Evolutionary conservation across 2,888 invertebrate genomes (phyloP).

Genomic region (Abrostola tripartita): DNA sequence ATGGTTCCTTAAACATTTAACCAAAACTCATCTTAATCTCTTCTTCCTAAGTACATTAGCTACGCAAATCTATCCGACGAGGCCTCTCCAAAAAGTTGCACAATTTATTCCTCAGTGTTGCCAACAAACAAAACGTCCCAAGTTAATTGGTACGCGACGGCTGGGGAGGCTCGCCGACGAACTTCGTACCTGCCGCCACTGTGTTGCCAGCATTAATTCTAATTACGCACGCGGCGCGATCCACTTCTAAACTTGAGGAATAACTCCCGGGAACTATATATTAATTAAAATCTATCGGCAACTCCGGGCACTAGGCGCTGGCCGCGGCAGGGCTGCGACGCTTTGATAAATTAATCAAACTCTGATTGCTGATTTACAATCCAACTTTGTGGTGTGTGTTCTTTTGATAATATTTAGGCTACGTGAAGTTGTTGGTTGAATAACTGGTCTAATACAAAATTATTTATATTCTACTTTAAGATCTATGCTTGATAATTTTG

Average conservation of each 20-base stretch:
- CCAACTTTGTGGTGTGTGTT: slow-evolving; percentile 4
- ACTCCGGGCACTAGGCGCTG: slow-evolving; percentile 38
- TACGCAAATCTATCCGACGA: slow-evolving; percentile 40
- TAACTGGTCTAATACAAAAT: too few relatives aligned
- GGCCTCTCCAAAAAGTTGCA: slow-evolving; percentile 34
- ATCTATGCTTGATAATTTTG: too few relatives aligned
- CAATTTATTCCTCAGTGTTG: slow-evolving; percentile 53
- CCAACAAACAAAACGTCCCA: slow-evolving; percentile 49
- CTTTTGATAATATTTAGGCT: slow-evolving; percentile 8
- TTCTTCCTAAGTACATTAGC: slow-evolving; percentile 36
- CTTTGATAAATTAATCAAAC: slow-evolving; percentile 49
- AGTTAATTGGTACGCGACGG: slow-evolving; percentile 48
- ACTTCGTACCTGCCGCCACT: slow-evolving; percentile 50
- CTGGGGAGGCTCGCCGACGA: slow-evolving; percentile 46
- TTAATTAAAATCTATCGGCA: slow-evolving; percentile 73
- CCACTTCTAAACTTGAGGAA: slow-evolving; percentile 64
- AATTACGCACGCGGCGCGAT: slow-evolving; percentile 64
- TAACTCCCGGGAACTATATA: slow-evolving; percentile 71
- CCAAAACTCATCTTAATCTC: slow-evolving; percentile 37
- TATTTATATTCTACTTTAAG: too few relatives aligned
- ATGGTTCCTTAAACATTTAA: slow-evolving; percentile 29
- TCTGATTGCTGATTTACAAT: slow-evolving; percentile 35
- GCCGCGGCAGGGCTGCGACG: slow-evolving; percentile 21
- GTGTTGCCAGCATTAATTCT: slow-evolving; percentile 67
- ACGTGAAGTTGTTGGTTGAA: background rate